Base-by-base conservation (phyloP, 2,797 vertebrate species). In the Muscicapa comitata region DNA sequence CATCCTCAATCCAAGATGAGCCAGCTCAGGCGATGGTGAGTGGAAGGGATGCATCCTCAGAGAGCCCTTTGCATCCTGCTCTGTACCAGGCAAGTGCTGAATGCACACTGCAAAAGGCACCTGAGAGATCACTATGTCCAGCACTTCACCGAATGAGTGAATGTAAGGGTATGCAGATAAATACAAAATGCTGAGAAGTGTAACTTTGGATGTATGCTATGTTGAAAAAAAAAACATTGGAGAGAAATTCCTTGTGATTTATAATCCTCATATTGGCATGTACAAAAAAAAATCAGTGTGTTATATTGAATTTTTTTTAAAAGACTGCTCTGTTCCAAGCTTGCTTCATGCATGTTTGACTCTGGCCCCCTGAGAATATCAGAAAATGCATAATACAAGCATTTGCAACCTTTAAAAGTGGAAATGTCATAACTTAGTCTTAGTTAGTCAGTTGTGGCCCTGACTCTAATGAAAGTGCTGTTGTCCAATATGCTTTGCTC, bases 371-470 rank as follows among this genome's bases (percentile, higher is more conserved):
- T 53, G 74, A 85, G 71, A 81, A 66, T 63, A 90, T 9, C 19
- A 33, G 68, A 71, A 89, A 75, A 62, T 90, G 71, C 78, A 82
- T 63, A 94, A 83, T 45, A 75, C 18, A 35, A 50, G 29, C 2
- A 9, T 86, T 78, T 90, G 45, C 66, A 92, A 77, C 43, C 71
- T 93, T 88, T 91, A 67, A 65, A 93, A 90, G 79, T 79, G 45
- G 48, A 90, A 94, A 94, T 84, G 45, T 79, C 70, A 50, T 91
- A 94, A 94, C 25, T 95, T 88, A 63, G 77, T 85, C 91, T 76
- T 87, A 86, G 85, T 88, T 79, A 89, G 95, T 73, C 90, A 90
- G 75, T 86, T 95, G 86, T 83, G 83, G 63, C 68, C 58, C 77
- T 68, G 83, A 65, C 55, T 58, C 20, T 66, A 94, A 95, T 72